Conservation (phyloP, 2,888 invertebrate species). For the Eupithecia vulgata region DNA sequence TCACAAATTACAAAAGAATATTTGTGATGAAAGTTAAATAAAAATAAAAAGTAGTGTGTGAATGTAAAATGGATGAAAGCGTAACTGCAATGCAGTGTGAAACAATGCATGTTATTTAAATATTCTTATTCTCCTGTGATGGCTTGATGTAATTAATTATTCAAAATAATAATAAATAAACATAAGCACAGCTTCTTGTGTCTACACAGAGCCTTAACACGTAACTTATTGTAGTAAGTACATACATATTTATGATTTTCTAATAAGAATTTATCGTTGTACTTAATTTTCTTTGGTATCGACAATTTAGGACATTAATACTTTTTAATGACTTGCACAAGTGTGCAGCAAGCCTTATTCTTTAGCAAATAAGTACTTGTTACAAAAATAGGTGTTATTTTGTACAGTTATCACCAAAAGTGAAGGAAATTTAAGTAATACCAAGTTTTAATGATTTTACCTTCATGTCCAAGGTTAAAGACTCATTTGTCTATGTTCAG, state of each 20-base stretch:
- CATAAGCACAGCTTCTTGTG: slow-evolving; percentile 60
- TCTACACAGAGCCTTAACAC: slow-evolving; percentile 64
- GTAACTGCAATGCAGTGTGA: slow-evolving; percentile 62
- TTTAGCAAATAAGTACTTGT: slow-evolving; percentile 13
- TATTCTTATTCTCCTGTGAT: slow-evolving; percentile 41
- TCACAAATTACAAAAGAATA: background rate
- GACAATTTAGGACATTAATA: slow-evolving; percentile 47
- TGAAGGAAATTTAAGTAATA: slow-evolving; percentile 15
- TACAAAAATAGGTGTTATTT: background rate
- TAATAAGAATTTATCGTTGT: slow-evolving; percentile 78
- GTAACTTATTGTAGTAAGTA: slow-evolving; percentile 70
- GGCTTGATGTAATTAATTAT: slow-evolving; percentile 41
- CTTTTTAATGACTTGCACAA: background rate
- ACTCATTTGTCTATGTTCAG: slow-evolving; percentile 53
- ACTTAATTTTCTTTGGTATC: slow-evolving; percentile 74
- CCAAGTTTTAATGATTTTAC: slow-evolving; percentile 32
- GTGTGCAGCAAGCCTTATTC: slow-evolving; percentile 14
- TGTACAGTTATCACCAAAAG: slow-evolving; percentile 5
- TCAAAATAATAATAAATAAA: slow-evolving; percentile 38
- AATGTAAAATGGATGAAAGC: slow-evolving; percentile 41
- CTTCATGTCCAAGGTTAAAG: slow-evolving; percentile 39
- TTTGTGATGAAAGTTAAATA: slow-evolving; percentile 1
- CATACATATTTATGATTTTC: slow-evolving; percentile 71
- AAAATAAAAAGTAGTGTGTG: slow-evolving; percentile 20
- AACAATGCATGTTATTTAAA: slow-evolving; percentile 49